These are phyloP conservation scores for Zygogramma bicolorata DNA, from an alignment of 2,888 invertebrate species.

Conservation along the genomic window DNA sequence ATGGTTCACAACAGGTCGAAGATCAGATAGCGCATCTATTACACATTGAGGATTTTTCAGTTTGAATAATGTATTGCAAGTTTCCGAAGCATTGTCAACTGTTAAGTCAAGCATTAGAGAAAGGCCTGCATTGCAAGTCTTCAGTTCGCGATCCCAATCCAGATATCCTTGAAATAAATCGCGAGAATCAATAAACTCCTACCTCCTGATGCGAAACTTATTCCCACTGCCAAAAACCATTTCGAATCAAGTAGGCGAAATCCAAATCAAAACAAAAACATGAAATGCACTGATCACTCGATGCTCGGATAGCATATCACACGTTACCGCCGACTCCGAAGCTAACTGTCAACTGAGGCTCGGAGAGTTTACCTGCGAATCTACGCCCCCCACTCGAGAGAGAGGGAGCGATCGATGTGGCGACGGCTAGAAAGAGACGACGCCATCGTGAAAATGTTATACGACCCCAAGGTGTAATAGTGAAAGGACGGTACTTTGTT, in stretches of 20 bases:
- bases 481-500: slow-evolving; percentile 57
- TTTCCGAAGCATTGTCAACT: neutral
- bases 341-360: slow-evolving; percentile 59
- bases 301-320: slow-evolving; percentile 44
- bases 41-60: neutral
- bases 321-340: slow-evolving; percentile 39
- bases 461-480: slow-evolving; percentile 55
- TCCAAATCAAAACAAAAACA: slow-evolving; percentile 48
- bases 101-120: neutral
- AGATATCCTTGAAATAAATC: neutral
- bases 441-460: slow-evolving; percentile 27
- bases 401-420: slow-evolving; percentile 35
- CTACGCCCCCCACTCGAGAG: slow-evolving; percentile 53
- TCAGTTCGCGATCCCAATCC: neutral
- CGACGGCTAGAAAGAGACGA: slow-evolving; percentile 34
- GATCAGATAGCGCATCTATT: neutral
- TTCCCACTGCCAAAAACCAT: slow-evolving; percentile 68
- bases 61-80: neutral
- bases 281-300: slow-evolving; percentile 40
- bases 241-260: slow-evolving; percentile 45
- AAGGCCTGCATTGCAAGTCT: neutral
- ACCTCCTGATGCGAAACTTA: slow-evolving; percentile 72
- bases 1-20: neutral
- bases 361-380: slow-evolving; percentile 54
- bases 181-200: slow-evolving; percentile 38